Percentiles rank a stretch among this genome's conserved stretches.
phyloP scores from a whole-genome alignment of 2,113 vertebrate genomes.

The Corythornis madagascariensis region DNA sequence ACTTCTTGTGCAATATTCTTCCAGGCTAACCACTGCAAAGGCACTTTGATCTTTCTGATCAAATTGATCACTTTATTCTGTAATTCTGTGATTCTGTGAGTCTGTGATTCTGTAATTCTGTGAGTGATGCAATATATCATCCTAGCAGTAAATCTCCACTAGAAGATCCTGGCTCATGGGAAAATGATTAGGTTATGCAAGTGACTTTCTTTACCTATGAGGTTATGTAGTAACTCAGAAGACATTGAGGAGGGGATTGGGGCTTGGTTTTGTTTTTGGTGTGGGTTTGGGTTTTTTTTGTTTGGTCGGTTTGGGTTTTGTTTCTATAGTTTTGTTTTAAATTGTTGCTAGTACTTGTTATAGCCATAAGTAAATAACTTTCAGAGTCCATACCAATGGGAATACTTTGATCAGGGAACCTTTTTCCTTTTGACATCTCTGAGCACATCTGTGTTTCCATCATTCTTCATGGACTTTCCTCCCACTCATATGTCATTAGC shows the following conservation, averaged over 20 bases:
- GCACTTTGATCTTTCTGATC: background rate
- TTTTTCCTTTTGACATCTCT: background rate
- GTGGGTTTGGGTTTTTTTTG: no score
- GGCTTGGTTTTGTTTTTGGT: background rate
- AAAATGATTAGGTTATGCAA: background rate
- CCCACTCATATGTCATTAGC: background rate
- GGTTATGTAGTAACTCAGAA: background rate
- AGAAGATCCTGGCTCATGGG: background rate
- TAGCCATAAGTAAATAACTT: background rate
- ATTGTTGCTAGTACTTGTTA: background rate
- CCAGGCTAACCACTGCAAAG: background rate
- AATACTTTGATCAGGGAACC: background rate
- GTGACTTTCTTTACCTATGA: background rate
- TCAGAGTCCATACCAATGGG: background rate
- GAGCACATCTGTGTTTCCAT: background rate
- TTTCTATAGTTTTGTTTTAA: background rate
- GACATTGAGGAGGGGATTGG: background rate
- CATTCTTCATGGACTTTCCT: background rate
- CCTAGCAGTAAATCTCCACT: background rate
- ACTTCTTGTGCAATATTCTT: background rate
- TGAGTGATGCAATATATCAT: background rate
- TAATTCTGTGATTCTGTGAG: no score
- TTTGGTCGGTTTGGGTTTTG: background rate
- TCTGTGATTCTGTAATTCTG: no score
- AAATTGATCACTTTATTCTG: no score